Percentiles rank a stretch among this genome's conserved stretches.
Evolutionary conservation across 2,888 invertebrate species (phyloP).

Genomic region (Dryocosmus kuriphilus): DNA sequence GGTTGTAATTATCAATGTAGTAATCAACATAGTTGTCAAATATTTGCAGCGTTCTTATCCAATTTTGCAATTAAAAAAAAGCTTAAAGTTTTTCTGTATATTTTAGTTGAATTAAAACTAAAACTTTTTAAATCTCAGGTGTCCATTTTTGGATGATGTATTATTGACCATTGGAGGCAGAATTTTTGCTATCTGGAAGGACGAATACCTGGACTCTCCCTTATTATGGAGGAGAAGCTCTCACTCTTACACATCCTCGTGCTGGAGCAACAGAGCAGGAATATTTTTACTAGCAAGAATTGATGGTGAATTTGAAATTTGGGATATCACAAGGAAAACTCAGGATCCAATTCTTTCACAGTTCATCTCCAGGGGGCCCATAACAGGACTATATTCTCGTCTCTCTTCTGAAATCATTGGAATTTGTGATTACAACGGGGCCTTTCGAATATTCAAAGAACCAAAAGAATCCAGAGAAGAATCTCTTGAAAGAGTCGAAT

Average conservation of each 20-base stretch:
- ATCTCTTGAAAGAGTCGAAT: conserved; percentile 61
- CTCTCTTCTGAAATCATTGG: conserved; percentile 37
- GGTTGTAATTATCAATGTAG: too few relatives aligned
- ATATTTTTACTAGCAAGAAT: conserved; percentile 84
- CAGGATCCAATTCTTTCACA: conserved; percentile 84
- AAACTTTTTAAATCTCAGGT: background rate
- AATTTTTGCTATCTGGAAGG: conserved; percentile 86
- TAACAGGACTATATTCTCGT: conserved; percentile 58
- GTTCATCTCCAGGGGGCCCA: conserved; percentile 80
- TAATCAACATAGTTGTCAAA: too few relatives aligned
- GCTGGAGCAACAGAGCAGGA: conserved; percentile 88
- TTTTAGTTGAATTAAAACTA: too few relatives aligned
- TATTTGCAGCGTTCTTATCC: too few relatives aligned
- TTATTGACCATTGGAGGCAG: conserved; percentile 88
- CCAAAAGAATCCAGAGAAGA: conserved; percentile 75
- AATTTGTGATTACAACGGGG: conserved; percentile 82
- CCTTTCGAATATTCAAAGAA: conserved; percentile 82
- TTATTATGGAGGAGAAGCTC: conserved; percentile 83
- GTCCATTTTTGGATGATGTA: conserved; percentile 78
- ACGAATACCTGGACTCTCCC: conserved; percentile 81
- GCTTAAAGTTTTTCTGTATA: too few relatives aligned
- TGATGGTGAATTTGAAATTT: conserved; percentile 88
- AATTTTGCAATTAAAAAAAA: too few relatives aligned
- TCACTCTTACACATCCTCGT: conserved; percentile 81
- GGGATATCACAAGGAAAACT: conserved; percentile 86